These are phyloP conservation scores for Xenopus petersii DNA, from an alignment of 2,797 vertebrate genomes.

Conservation along the genomic window DNA sequence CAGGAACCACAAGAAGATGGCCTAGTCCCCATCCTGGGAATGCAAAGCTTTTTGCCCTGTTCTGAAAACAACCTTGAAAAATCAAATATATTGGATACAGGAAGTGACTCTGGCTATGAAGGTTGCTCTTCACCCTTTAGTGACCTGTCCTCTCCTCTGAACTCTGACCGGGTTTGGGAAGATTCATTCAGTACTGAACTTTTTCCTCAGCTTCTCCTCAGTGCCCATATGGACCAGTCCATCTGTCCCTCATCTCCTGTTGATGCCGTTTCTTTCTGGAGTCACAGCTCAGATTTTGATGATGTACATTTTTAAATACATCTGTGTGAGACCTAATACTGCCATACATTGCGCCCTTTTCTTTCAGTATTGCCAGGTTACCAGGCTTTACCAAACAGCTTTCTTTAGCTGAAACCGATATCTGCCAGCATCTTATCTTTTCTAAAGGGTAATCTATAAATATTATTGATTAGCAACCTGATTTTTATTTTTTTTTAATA, in stretches of 20 bases:
- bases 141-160: constrained; percentile 83
- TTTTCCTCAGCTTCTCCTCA: constrained; percentile 92
- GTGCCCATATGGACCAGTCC: constrained; percentile 68
- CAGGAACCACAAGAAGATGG: constrained; percentile 80
- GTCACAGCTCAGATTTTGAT: constrained; percentile 29
- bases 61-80: constrained; percentile 64
- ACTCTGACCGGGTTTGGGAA: constrained; percentile 77
- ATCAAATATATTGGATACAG: constrained; percentile 74
- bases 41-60: constrained; percentile 71
- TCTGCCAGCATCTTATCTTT: no score
- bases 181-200: constrained; percentile 93
- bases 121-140: constrained; percentile 88
- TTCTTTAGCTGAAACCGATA: not conserved
- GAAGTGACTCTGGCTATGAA: constrained; percentile 91
- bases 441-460: no score
- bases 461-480: no score
- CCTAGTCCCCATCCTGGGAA: constrained; percentile 70
- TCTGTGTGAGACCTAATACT: not conserved
- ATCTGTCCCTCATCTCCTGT: constrained; percentile 34
- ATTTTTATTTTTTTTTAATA: no score
- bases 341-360: not conserved
- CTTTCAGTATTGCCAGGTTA: not conserved
- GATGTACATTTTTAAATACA: constrained; percentile 23
- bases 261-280: constrained; percentile 29
- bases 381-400: not conserved